Conservation (phyloP, 2,888 invertebrate species). For the Campaea margaritaria region DNA sequence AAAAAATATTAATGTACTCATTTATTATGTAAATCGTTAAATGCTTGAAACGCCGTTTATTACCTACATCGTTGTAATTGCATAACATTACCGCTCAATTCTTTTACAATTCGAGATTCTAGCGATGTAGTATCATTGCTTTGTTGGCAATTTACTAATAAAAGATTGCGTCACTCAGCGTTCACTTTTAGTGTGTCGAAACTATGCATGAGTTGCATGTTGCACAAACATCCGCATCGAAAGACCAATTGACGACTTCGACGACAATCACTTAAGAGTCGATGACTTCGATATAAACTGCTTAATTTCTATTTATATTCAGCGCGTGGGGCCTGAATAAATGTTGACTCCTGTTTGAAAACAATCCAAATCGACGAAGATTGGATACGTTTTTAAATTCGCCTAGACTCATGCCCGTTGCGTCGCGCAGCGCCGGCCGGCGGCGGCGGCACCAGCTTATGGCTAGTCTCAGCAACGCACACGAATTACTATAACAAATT, state of each 20-base stretch:
- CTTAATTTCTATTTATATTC: conserved; percentile 24
- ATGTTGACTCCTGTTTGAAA: conserved; percentile 24
- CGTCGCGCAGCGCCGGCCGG: too few species aligned
- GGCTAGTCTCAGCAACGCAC: conserved; percentile 15
- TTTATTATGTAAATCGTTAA: conserved; percentile 14
- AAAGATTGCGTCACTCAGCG: conserved; percentile 74
- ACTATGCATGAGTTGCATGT: conserved; percentile 75
- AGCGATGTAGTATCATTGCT: conserved; percentile 60
- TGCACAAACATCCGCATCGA: conserved; percentile 78
- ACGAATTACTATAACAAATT: conserved; percentile 27
- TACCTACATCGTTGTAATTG: conserved; percentile 41
- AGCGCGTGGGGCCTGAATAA: conserved; percentile 38
- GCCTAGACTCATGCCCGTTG: conserved; percentile 24
- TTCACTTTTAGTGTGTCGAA: conserved; percentile 80
- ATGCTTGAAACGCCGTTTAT: conserved; percentile 10
- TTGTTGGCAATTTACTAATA: conserved; percentile 67
- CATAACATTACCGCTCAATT: conserved; percentile 43
- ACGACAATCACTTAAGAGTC: conserved; percentile 53
- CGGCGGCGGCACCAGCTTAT: conserved; percentile 25
- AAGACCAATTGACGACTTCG: conserved; percentile 51
- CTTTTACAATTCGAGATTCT: conserved; percentile 53
- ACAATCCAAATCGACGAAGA: conserved; percentile 29
- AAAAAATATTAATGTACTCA: conserved; percentile 9
- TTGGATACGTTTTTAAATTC: conserved; percentile 33
- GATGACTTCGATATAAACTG: conserved; percentile 42